Percentiles rank a stretch among this genome's conserved stretches.
These are phyloP conservation scores for Helleia helle DNA, from an alignment of 2,888 invertebrate genomes.

Conservation along the genomic window DNA sequence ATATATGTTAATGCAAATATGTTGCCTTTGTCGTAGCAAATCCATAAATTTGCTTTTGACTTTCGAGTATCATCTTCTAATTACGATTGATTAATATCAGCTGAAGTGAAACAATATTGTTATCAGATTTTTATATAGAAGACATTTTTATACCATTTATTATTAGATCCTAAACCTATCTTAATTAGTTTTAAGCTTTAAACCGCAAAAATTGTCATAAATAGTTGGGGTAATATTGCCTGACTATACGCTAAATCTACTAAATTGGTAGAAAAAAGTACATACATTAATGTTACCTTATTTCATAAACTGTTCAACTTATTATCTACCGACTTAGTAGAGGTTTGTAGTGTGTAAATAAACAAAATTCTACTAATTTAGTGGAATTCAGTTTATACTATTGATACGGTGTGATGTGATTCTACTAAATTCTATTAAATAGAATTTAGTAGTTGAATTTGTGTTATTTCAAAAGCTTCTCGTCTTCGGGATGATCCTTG, in stretches of 20 bases:
- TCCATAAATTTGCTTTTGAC: too few relatives aligned
- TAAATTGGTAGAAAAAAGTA: conserved; percentile 4
- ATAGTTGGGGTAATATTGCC: neutral
- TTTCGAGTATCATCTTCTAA: too few relatives aligned
- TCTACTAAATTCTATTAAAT: conserved; percentile 9
- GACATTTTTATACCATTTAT: neutral
- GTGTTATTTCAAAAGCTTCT: conserved; percentile 52
- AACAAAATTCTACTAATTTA: conserved; percentile 1
- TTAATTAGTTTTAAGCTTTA: conserved; percentile 7
- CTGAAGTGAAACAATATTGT: too few relatives aligned
- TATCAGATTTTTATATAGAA: too few relatives aligned
- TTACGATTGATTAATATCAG: too few relatives aligned
- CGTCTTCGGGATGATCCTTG: conserved; percentile 40
- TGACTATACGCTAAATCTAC: conserved; percentile 2
- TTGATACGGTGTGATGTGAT: conserved; percentile 8
- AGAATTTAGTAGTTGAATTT: conserved; percentile 26
- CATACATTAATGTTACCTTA: too few relatives aligned
- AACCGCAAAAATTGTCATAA: conserved; percentile 9
- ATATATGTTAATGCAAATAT: too few relatives aligned
- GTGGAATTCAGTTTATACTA: conserved; percentile 9
- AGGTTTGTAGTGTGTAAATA: neutral
- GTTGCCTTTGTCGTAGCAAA: too few relatives aligned
- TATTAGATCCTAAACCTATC: conserved; percentile 1
- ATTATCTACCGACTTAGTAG: neutral
- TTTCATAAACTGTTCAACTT: too few relatives aligned